These are phyloP conservation scores for Orthosia cruda DNA, from an alignment of 2,888 invertebrate species.

Conservation along the genomic window DNA sequence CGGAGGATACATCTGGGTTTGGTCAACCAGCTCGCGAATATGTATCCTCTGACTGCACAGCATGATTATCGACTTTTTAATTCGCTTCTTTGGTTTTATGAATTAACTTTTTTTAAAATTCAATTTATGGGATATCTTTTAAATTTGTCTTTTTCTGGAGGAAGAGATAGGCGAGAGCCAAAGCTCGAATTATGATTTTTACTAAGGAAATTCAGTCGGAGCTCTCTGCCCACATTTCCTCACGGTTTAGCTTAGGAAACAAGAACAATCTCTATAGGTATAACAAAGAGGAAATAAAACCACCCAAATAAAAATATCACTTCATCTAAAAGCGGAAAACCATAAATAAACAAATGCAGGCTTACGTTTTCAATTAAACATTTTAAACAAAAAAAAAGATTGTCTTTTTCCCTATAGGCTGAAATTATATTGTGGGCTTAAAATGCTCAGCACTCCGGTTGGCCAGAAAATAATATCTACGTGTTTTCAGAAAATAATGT, in stretches of 20 bases:
- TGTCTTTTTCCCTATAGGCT: constrained; percentile 59
- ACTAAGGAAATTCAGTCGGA: too few relatives aligned
- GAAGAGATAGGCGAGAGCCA: too few relatives aligned
- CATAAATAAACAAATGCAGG: constrained; percentile 45
- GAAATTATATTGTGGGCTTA: constrained; percentile 61
- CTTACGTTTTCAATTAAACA: constrained; percentile 66
- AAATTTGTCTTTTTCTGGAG: too few relatives aligned
- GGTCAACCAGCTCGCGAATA: too few relatives aligned
- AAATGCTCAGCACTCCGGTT: constrained; percentile 33
- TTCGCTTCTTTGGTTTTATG: too few relatives aligned
- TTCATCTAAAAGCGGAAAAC: constrained; percentile 19
- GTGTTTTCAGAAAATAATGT: constrained; percentile 62
- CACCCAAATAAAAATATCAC: constrained; percentile 13
- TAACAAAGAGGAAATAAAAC: constrained; percentile 2
- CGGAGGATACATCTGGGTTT: too few relatives aligned
- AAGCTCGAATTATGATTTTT: too few relatives aligned
- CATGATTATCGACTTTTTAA: too few relatives aligned
- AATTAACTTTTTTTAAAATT: too few relatives aligned
- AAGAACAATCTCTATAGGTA: background rate
- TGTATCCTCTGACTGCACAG: too few relatives aligned
- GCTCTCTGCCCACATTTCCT: too few relatives aligned
- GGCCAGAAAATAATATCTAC: constrained; percentile 50
- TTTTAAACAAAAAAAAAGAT: constrained; percentile 53
- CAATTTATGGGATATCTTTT: too few relatives aligned
- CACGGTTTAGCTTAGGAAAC: constrained; percentile 1